Evolutionary conservation across 2,888 invertebrate species (phyloP).

Genomic region (Phalera bucephala): DNA sequence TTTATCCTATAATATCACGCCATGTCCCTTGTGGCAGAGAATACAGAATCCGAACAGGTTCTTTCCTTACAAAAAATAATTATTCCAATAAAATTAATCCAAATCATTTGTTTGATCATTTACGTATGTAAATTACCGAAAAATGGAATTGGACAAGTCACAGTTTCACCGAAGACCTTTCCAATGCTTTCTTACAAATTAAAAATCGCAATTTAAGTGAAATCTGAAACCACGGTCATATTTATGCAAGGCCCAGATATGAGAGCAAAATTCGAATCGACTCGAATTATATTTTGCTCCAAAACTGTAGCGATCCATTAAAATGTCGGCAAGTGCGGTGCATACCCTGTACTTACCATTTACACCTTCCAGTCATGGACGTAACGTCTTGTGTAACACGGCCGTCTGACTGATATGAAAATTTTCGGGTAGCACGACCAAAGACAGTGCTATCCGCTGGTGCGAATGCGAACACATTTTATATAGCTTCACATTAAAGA

Average conservation of each 20-base stretch:
- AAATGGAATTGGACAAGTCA: too few species aligned
- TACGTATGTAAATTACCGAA: too few species aligned
- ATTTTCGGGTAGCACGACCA: conserved; percentile 26
- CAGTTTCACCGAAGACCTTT: conserved; percentile 1
- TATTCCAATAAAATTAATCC: too few species aligned
- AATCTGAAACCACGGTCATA: conserved; percentile 7
- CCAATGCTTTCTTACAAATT: conserved; percentile 1
- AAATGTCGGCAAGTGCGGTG: conserved; percentile 10
- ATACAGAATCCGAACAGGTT: too few species aligned
- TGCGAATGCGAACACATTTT: background rate
- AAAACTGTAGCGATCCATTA: conserved; percentile 32
- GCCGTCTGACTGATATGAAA: conserved; percentile 30
- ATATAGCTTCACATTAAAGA: background rate
- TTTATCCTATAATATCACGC: too few species aligned
- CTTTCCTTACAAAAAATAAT: too few species aligned
- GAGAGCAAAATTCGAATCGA: conserved; percentile 13
- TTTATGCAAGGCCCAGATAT: conserved; percentile 10
- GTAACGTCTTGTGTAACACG: conserved; percentile 30
- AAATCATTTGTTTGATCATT: too few species aligned
- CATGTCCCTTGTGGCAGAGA: too few species aligned
- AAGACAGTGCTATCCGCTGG: conserved; percentile 3
- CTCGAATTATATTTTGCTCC: conserved; percentile 29
- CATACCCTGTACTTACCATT: conserved; percentile 36
- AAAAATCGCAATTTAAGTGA: conserved; percentile 1
- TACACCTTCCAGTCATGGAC: conserved; percentile 40